Evolutionary conservation across 2,888 invertebrate genomes (phyloP).

Genomic region (Harpagoxenus sublaevis): DNA sequence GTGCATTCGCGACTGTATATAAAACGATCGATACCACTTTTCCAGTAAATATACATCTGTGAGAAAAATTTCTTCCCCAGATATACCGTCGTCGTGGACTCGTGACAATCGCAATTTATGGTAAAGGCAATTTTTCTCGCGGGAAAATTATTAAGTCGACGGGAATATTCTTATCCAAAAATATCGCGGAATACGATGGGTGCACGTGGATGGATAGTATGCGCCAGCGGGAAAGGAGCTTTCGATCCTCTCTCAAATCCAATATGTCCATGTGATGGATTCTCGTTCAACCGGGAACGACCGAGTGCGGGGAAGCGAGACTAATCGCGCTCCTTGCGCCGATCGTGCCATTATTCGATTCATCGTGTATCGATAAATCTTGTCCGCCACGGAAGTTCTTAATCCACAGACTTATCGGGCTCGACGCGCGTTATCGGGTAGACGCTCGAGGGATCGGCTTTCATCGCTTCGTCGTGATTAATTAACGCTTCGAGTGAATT

Average conservation of each 20-base stretch:
- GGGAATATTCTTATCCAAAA: slow-evolving; percentile 9
- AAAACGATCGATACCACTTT: slow-evolving; percentile 9
- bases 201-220: slow-evolving; percentile 19
- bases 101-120: background rate
- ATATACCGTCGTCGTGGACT: background rate
- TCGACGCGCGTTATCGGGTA: slow-evolving; percentile 30
- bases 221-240: slow-evolving; percentile 51
- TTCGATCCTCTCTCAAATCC: slow-evolving; percentile 57
- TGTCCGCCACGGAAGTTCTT: slow-evolving; percentile 5
- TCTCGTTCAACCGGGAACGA: slow-evolving; percentile 44
- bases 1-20: background rate
- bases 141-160: slow-evolving; percentile 16
- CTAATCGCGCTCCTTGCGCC: slow-evolving; percentile 49
- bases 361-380: slow-evolving; percentile 65
- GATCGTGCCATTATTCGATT: slow-evolving; percentile 50
- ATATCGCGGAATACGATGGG: background rate
- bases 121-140: background rate
- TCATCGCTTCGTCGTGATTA: slow-evolving; percentile 39
- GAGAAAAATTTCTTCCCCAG: background rate
- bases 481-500: slow-evolving; percentile 33
- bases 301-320: slow-evolving; percentile 39
- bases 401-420: slow-evolving; percentile 36
- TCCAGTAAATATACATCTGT: background rate
- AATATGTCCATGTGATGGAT: slow-evolving; percentile 64
- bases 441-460: slow-evolving; percentile 18